Base-by-base conservation (phyloP, 2,888 invertebrate species). In the Chloroclystis v-ata region DNA sequence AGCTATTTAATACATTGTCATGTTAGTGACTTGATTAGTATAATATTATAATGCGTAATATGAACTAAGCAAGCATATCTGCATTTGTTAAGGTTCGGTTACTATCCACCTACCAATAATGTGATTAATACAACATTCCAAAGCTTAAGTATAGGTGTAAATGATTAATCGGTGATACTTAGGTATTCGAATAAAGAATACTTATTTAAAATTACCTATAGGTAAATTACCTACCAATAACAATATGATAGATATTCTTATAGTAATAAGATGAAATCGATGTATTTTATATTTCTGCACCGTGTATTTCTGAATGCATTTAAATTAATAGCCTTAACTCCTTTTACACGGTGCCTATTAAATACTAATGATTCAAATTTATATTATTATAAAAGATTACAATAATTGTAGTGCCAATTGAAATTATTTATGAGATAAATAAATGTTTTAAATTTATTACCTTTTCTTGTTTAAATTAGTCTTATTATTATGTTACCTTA, bases 111-210 rank as follows among this genome's bases (percentile, higher is more conserved):
- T n/a, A 35, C 29, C n/a, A 33, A 38, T 49, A 43, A 47, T 56
- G 64, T 67, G 61, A 67, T 63, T 63, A 61, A 61, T 58, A 49
- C 47, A 58, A 56, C 70, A 69, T 71, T 71, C 71, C 71, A 71
- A 69, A 67, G 65, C 48, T 51, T n/a, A 33, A 33, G 6, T 33
- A 16, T 42, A 43, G 42, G 20, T 37, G 26, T 42, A 38, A 29
- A 33, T 11, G n/a, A 11, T 26, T 24, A 10, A 20, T 20, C 20
- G n/a, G n/a, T 20, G 2, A 20, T 20, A 20, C 2, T 20, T 20
- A 20, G 5, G 20, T 20, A 20, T n/a, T n/a, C n/a, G n/a, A n/a
- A n/a, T n/a, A n/a, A n/a, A n/a, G n/a, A n/a, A n/a, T n/a, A n/a
- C n/a, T n/a, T n/a, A n/a, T n/a, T n/a, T n/a, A n/a, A n/a, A n/a